Evolutionary conservation across 2,888 invertebrate genomes (phyloP), one percentile per base, ranked within the genome.

Genomic region (Lordiphosa andalusiaca): DNA sequence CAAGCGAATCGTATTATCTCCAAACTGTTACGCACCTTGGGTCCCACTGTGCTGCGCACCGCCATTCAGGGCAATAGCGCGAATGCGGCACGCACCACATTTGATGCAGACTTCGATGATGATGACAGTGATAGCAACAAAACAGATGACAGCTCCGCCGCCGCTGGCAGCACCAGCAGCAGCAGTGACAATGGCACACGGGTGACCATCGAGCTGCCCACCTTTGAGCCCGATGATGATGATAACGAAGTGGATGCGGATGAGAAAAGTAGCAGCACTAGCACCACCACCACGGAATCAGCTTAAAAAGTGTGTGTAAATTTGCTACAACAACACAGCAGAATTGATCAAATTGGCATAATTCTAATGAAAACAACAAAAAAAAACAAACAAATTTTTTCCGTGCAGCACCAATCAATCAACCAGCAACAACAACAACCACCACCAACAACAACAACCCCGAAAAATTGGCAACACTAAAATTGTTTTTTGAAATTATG

Each of bases 1-100:
- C 89, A 88, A 73, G 87, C 84, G 53, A 89, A 89, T 71, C 85
- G 82, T 64, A 84, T 89, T 21, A 81, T 89, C 61, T 84, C 88
- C 38, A 88, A 89, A 89, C 90, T 95, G 85, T 92, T 96, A 90
- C 93, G 94, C 85, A 91, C 93, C 66, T 92, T 96, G 86, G 95
- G 95, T 46, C 93, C 95, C 38, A 91, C 88, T 12, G 66, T 93
- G 61, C 90, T 96, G 73, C 88, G 89, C 49, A 89, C 87, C n/a
- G 89, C 89, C 16, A 87, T 89, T 16, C 88, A 88, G 68, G 89
- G 89, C 23, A 89, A 89, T 56, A 57, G 59, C 9, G 88, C 85
- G 10, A 88, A 87, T 54, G 77, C 88, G 37, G 88, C 89, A 48
- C 87, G 89, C 57, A 90, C 85, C 35, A 89, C 89, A 61, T 90